Percentiles rank a stretch among this genome's conserved stretches.
Conservation (phyloP, 1,140 invertebrate genomes). For the Stratiolaelaps scimitus region DNA sequence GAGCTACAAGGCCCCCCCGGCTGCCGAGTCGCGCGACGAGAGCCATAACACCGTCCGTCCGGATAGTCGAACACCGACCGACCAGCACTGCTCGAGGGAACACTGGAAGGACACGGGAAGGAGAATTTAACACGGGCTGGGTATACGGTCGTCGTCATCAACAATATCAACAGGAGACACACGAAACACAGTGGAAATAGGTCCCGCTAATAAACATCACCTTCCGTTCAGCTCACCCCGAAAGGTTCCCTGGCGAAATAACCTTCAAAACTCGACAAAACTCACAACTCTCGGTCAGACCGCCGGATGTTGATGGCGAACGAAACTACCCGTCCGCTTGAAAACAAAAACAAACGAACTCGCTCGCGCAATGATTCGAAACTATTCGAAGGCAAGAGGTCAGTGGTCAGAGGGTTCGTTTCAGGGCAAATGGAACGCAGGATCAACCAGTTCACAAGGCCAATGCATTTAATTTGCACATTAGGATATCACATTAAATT, state of each 20-base stretch:
- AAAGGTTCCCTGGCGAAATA: slow-evolving; percentile 2
- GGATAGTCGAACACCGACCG: too few relatives aligned
- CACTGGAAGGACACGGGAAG: slow-evolving; percentile 26
- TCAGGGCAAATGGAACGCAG: too few relatives aligned
- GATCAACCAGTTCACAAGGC: too few relatives aligned
- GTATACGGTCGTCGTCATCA: not conserved
- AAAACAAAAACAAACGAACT: not conserved
- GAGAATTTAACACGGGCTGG: not conserved
- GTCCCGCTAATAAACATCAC: too few relatives aligned
- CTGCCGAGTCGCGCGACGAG: slow-evolving; percentile 8
- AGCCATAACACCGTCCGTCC: not conserved
- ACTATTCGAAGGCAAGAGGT: too few relatives aligned
- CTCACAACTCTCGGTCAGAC: slow-evolving; percentile 6
- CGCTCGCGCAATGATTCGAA: too few relatives aligned
- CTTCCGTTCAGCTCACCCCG: too few relatives aligned
- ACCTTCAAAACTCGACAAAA: slow-evolving; percentile 22
- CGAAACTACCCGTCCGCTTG: slow-evolving; percentile 22
- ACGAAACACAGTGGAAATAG: not conserved
- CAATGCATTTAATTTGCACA: too few relatives aligned
- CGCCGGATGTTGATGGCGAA: slow-evolving; percentile 21
- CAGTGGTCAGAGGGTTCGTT: too few relatives aligned
- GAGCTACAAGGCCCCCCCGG: not conserved
- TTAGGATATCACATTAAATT: too few relatives aligned
- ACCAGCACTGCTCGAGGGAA: not conserved
- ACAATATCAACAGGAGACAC: not conserved